These are phyloP conservation scores for Chlorops oryzae DNA, from an alignment of 1,140 invertebrate species.

Conservation along the genomic window DNA sequence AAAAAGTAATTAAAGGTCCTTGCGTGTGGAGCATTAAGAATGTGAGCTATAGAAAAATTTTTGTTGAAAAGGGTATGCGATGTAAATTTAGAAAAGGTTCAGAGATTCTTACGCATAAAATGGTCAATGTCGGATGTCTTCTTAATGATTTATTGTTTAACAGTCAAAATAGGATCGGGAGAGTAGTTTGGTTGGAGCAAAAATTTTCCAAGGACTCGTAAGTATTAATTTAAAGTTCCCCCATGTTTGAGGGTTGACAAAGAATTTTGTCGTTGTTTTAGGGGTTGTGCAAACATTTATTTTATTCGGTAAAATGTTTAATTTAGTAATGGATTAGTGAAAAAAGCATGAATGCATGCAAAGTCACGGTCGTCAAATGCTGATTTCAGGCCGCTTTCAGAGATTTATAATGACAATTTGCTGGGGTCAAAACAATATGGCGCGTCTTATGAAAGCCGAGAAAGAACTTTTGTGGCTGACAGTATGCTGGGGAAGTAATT, in stretches of 20 bases:
- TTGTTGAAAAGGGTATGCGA: background rate
- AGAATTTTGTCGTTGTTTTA: too few species aligned
- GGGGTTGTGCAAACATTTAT: too few species aligned
- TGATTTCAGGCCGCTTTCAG: too few species aligned
- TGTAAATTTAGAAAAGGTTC: background rate
- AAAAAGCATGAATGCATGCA: conserved; percentile 2
- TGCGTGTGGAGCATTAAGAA: conserved; percentile 3
- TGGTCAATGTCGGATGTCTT: conserved; percentile 12
- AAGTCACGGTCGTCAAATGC: background rate
- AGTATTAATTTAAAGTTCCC: too few species aligned
- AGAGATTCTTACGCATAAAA: conserved; percentile 1
- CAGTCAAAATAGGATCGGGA: conserved; percentile 9
- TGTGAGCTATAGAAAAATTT: background rate
- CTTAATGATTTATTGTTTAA: conserved; percentile 18
- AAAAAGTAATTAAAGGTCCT: conserved; percentile 13
- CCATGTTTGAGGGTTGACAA: too few species aligned
- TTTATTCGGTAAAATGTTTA: conserved; percentile 13
- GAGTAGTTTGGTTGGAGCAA: too few species aligned
- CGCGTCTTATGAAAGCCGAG: too few species aligned
- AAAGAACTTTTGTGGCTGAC: too few species aligned
- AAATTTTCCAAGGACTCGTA: too few species aligned
- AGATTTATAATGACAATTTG: too few species aligned
- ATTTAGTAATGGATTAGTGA: conserved; percentile 20
- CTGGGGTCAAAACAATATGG: too few species aligned
- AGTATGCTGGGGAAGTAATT: too few species aligned